Base-by-base conservation (phyloP, 2,797 vertebrate species). In the Poeciliopsis paucimaculata region DNA sequence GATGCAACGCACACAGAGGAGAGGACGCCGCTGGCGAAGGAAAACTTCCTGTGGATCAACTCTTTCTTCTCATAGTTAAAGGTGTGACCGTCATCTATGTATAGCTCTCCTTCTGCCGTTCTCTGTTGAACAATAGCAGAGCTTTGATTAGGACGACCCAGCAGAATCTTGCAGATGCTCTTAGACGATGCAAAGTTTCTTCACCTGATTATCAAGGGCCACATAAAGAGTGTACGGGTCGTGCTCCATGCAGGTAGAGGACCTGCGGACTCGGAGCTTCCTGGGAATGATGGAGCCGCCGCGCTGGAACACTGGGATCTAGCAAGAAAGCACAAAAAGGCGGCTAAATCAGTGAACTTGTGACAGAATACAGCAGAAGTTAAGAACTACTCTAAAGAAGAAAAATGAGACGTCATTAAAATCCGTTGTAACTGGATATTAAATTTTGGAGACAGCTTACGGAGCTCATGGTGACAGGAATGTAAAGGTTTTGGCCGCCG, bases 261-360 rank as follows among this genome's bases (percentile, higher is more conserved):
- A 97, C 34, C 97, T 95, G 26, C 97, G 95, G 9, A 96, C 95
- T 4, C 97, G 93, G 80, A 96, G 94, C 93, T 98, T 98, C 76
- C 97, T 95, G 45, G 96, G 94, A 83, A 98, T 96, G 5, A 98
- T 95, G 3, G 97, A 97, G 36, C 97, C 97, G 0, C 97, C 97
- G 0, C 97, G 96, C 81, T 98, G 97, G 92, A 96, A 98, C 79
- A 97, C 97, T 0, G 97, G 97, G 78, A 98, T 96, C 97, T 98
- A 90, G 51, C 3, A 76, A 78, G 11, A 76, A 77, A 36, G 73
- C 3, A 55, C 1, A 75, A 68, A 23, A 20, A 5, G 4, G 6
- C 1, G 11, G 41, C 10, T 49, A 2, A 2, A 53, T 1, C 1
- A 70, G n/a, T 1, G 8, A 53, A 57, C 60, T 39, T 31, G 8